Percentiles rank a stretch among this genome's conserved stretches.
Conservation (phyloP, 2,888 invertebrate genomes). For the Dryococelus australis region DNA sequence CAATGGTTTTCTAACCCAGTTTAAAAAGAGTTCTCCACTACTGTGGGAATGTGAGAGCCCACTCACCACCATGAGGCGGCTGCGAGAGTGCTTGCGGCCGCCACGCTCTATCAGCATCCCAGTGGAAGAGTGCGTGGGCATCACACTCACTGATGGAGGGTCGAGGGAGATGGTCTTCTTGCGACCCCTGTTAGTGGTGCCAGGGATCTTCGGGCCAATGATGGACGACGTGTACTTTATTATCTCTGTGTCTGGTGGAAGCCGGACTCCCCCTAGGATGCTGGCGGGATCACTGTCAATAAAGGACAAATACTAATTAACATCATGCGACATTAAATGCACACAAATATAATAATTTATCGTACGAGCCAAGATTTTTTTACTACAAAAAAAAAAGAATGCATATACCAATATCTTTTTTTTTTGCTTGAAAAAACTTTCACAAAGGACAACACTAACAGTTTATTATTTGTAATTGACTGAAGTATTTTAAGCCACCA, state of each 20-base stretch:
- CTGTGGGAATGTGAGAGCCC: too few species aligned
- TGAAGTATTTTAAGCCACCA: too few species aligned
- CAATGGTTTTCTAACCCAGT: too few species aligned
- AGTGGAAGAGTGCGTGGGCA: constrained; percentile 60
- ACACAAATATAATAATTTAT: too few species aligned
- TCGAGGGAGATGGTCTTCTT: constrained; percentile 90
- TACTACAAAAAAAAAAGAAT: too few species aligned
- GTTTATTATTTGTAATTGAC: too few species aligned
- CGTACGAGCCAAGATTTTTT: too few species aligned
- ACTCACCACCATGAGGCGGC: constrained; percentile 44
- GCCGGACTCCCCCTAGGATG: constrained; percentile 80
- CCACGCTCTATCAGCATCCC: constrained; percentile 62
- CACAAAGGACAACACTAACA: too few species aligned
- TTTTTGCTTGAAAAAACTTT: too few species aligned
- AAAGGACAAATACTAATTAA: not conserved
- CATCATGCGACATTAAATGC: constrained; percentile 42
- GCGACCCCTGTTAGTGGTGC: constrained; percentile 82
- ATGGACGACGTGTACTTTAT: constrained; percentile 90
- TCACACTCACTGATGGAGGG: constrained; percentile 70
- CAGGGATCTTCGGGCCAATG: constrained; percentile 85
- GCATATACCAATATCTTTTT: too few species aligned
- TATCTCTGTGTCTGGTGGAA: constrained; percentile 89
- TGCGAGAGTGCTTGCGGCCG: constrained; percentile 54
- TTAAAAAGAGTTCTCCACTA: too few species aligned
- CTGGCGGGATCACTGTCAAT: constrained; percentile 60